phyloP scores from a whole-genome alignment of 2,113 vertebrate species.

The Drymodes brunneopygia region DNA sequence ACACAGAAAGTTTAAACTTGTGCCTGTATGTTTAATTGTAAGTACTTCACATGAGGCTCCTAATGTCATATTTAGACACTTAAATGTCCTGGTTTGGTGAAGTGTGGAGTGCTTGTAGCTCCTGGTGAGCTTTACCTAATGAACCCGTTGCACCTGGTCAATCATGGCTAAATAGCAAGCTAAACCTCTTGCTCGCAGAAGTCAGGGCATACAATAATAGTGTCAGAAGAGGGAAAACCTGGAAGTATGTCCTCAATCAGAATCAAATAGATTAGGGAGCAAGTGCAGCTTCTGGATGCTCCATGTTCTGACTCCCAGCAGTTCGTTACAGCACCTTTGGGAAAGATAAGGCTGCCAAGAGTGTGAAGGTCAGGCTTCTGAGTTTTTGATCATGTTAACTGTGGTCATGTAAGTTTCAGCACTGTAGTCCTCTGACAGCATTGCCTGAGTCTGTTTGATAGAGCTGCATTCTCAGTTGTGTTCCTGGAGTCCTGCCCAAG shows the following conservation, averaged over 20 bases:
- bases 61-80: neutral
- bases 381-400: neutral
- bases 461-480: neutral
- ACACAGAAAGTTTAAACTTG: neutral
- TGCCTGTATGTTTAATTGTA: neutral
- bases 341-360: neutral
- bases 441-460: rapidly evolving
- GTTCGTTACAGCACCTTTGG: neutral
- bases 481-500: neutral
- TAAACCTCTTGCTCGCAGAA: neutral
- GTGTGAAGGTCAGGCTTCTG: neutral
- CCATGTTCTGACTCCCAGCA: neutral
- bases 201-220: neutral
- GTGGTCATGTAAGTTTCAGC: neutral
- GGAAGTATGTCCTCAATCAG: neutral
- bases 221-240: neutral
- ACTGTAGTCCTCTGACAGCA: neutral
- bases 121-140: neutral
- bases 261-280: neutral
- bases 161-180: neutral
- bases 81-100: neutral
- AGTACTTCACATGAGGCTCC: neutral
- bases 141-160: neutral
- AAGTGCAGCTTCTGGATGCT: neutral
- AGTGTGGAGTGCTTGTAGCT: neutral